Evolutionary conservation across 2,888 invertebrate species (phyloP), one percentile per base, ranked within the genome.

Genomic region (Agapostemon virescens): DNA sequence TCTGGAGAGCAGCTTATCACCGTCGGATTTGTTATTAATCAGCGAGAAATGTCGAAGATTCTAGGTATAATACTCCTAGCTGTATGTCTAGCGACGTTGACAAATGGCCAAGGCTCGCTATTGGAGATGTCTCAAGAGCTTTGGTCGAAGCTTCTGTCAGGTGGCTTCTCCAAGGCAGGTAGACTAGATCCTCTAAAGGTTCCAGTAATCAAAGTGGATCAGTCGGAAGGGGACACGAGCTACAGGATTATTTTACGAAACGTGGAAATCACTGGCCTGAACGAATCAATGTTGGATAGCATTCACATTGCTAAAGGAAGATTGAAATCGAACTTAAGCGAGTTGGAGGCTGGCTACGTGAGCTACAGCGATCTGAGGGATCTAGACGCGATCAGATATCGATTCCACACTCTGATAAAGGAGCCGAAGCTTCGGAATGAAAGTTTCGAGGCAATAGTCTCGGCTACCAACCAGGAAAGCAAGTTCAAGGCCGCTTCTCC

Each of bases 121-220:
- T 73, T 92, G 40, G 91, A 92, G 70, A 89, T 92, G 90, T 92
- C 92, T 0, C 92, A 89, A 40, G 81, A 86, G 1, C 83, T 92
- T n/a, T 92, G 92, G 92, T 79, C 88, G 67, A 89, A 89, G 68
- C 80, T 90, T 2, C 78, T 92, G 20, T 80, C 88, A 2, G 92
- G 92, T 5, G 91, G 90, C 4, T 76, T 91, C 40, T 81, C 87
- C 0, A 91, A 88, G 64, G 82, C 91, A 0, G 91, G 91, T 4
- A 85, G 77, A 38, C 81, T 92, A 40, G 92, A 92, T 68, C 92
- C 92, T 3, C 77, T 92, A 13, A 83, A 77, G n/a, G 89, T 92
- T 0, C 92, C 92, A 0, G 82, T 92, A n/a, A 87, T 92, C 30
- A 92, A 92, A 73, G 90, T 92, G 36, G 93, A 95, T 74, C 95